Conservation (phyloP, 2,797 vertebrate genomes). For the Gymnopithys bicolor region DNA sequence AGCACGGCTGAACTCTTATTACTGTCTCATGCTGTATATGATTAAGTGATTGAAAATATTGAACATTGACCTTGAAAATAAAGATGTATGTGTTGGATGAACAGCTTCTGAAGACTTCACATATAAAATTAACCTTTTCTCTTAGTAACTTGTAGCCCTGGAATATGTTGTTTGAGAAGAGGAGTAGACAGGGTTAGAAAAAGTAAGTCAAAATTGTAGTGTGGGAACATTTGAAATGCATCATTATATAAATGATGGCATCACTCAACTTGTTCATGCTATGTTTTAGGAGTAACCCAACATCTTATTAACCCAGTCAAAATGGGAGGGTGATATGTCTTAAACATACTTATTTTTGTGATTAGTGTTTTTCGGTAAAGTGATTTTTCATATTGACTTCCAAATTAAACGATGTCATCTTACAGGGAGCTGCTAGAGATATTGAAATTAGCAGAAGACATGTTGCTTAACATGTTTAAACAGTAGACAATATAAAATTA, state of each 20-base stretch:
- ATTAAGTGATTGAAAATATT: conserved; percentile 70
- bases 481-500: neutral
- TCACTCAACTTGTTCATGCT: neutral
- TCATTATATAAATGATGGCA: neutral
- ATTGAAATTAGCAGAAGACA: neutral
- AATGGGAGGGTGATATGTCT: neutral
- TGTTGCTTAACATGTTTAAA: neutral
- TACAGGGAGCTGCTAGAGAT: neutral
- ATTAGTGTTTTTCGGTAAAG: neutral
- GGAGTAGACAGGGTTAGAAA: neutral
- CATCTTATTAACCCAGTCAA: neutral
- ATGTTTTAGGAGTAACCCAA: neutral
- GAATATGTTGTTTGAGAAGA: neutral
- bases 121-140: conserved; percentile 53
- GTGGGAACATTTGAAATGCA: conserved; percentile 1
- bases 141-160: conserved; percentile 3
- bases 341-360: neutral
- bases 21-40: conserved; percentile 58
- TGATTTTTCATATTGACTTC: neutral
- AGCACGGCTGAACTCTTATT: conserved; percentile 55
- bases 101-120: conserved; percentile 56
- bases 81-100: conserved; percentile 64
- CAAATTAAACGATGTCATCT: neutral
- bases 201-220: neutral
- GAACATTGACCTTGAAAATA: conserved; percentile 68